Conservation (phyloP, 2,113 vertebrate species). For the Neotragus moschatus region DNA sequence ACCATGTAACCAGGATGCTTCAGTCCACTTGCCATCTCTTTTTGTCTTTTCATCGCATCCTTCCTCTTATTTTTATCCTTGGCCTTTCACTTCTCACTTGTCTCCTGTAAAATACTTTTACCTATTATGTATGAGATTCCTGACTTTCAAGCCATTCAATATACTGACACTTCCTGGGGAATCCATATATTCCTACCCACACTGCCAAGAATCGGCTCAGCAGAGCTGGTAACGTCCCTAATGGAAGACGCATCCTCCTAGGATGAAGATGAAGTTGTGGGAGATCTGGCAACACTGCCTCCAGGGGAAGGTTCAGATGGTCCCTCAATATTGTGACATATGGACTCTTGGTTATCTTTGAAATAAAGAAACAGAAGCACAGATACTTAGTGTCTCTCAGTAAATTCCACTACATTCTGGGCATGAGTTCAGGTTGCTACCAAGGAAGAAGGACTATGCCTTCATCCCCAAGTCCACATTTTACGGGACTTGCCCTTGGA, state of each 20-base stretch:
- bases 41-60: not conserved
- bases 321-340: not conserved
- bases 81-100: not conserved
- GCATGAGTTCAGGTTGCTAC: not conserved
- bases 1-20: not conserved
- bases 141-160: not conserved
- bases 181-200: not conserved
- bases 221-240: not conserved
- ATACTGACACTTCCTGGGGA: not conserved
- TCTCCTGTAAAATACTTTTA: not conserved
- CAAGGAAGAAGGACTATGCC: not conserved
- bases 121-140: not conserved
- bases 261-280: not conserved
- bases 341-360: not conserved
- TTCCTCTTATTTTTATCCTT: not conserved
- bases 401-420: not conserved
- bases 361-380: not conserved
- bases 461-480: not conserved
- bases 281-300: too few species aligned
- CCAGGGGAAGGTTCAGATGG: not conserved
- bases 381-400: not conserved
- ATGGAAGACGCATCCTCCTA: not conserved
- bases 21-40: not conserved
- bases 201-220: not conserved
- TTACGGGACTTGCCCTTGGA: not conserved